A percentile compares a stretch with the other conserved stretches of the same genome.
Evolutionary conservation across 92 coral and sea anemone species (phyloP).

Genomic region (Umimayanthus chanpuru): DNA sequence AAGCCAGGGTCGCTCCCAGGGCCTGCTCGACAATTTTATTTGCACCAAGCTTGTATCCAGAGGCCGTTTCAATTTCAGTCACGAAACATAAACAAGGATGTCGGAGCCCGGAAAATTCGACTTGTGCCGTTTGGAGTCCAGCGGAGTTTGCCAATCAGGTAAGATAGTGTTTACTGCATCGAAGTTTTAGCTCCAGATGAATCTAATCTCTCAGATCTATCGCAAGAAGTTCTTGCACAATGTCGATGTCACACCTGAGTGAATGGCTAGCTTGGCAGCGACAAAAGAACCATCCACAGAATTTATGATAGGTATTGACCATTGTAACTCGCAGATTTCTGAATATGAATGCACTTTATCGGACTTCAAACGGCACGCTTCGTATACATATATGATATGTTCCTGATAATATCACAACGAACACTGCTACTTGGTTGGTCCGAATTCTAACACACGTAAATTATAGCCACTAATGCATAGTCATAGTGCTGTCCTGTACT

Average conservation of each 20-base stretch:
- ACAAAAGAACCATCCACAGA: neutral
- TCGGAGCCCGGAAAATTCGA: conserved; percentile 1
- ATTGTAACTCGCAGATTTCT: too few species aligned
- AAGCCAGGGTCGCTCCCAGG: neutral
- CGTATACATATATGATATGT: too few species aligned
- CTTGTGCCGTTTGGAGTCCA: conserved; percentile 25
- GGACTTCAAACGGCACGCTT: too few species aligned
- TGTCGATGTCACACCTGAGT: neutral
- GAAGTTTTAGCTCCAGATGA: neutral
- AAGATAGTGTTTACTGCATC: neutral
- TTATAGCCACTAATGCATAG: too few species aligned
- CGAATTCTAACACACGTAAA: too few species aligned
- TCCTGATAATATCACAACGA: too few species aligned
- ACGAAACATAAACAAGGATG: conserved; percentile 21
- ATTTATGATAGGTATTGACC: too few species aligned
- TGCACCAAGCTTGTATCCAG: neutral
- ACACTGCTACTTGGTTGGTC: too few species aligned
- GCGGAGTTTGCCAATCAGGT: conserved; percentile 3
- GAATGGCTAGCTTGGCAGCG: neutral
- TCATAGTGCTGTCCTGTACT: too few species aligned
- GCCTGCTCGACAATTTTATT: neutral
- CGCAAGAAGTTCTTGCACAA: neutral
- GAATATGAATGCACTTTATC: too few species aligned
- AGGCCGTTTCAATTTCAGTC: neutral
- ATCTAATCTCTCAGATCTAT: neutral